Base-by-base conservation (phyloP, 1,140 invertebrate genomes). In the Zaprionus lachaisei region DNA sequence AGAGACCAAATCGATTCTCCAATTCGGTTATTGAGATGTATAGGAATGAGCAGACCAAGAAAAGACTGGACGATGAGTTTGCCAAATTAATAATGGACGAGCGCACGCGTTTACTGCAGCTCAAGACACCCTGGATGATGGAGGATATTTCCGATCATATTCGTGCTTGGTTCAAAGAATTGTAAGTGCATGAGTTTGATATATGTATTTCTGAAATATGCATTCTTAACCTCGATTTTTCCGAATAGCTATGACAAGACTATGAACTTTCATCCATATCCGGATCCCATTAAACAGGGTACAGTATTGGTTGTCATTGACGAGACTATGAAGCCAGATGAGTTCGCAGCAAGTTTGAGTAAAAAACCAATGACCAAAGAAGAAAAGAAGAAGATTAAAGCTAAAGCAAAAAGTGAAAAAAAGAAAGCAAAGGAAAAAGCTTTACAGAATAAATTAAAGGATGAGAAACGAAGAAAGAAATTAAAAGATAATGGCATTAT, bases 101-200 rank as follows among this genome's bases (percentile, higher is more conserved):
- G 91, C 94, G 94, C 72, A 83, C 92, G 2, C 93, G 94, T 64
- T 93, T 96, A 12, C 77, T 95, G 49, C 93, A 93, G 87, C 89
- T 94, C 3, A 93, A 94, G 61, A 94, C 94, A 60, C 94, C 94
- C 2, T 93, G 94, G 64, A 91, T 96, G 47, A 94, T 95, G 93
- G 95, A 96, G 79, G 95, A 96, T 80, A 96, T 96, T 70, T 94
- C 94, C 2, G 94, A 95, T 63, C 95, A 96, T 92, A 95, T 96
- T 72, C 94, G 95, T 58, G 94, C 94, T 57, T 96, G 96, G 96
- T 95, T 96, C 75, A 70, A 91, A 9, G 81, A 94, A 65, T 96
- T 95, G 95, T 94, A 93, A 75, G 81, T 83, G 2, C 47, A 55
- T 55, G 57, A 17, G 31, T 61, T 9, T n/a, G 38, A n/a, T 44